Percentiles rank a stretch among this genome's conserved stretches.
Evolutionary conservation across 2,797 vertebrate genomes (phyloP).

Genomic region (Phataginus tetradactyla): DNA sequence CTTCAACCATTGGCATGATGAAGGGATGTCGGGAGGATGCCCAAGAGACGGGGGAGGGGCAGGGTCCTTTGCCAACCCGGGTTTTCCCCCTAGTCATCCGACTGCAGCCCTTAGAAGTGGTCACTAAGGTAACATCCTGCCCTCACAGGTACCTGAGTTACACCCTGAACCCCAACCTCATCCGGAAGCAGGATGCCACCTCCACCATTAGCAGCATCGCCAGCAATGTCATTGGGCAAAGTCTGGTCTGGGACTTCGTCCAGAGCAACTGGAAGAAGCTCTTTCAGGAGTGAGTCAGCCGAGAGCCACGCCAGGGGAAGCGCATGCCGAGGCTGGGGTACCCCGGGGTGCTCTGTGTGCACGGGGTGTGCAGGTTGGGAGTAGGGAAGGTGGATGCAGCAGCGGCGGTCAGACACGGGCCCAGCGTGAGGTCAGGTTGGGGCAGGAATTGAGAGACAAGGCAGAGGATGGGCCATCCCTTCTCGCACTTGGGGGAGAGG

Average conservation of each 20-base stretch:
- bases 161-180: conserved; percentile 89
- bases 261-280: conserved; percentile 89
- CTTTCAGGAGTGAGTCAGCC: conserved; percentile 89
- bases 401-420: neutral
- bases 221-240: conserved; percentile 91
- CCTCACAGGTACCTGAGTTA: conserved; percentile 92
- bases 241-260: conserved; percentile 95
- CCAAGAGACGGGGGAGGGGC: neutral
- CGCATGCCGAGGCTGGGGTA: rapidly evolving
- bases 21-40: neutral
- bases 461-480: rapidly evolving
- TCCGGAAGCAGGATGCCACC: conserved; percentile 94
- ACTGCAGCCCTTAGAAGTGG: neutral
- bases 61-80: neutral
- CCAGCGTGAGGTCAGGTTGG: neutral
- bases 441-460: neutral
- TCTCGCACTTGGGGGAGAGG: neutral
- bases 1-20: neutral
- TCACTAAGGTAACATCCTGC: rapidly evolving
- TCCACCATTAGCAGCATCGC: conserved; percentile 91
- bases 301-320: rapidly evolving
- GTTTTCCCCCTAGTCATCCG: neutral
- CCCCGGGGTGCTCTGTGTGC: neutral
- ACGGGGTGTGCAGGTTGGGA: rapidly evolving
- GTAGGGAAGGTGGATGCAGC: neutral